Percentiles rank a stretch among this genome's conserved stretches.
Conservation (phyloP, 2,888 invertebrate genomes). For the Lysandra bellargus region DNA sequence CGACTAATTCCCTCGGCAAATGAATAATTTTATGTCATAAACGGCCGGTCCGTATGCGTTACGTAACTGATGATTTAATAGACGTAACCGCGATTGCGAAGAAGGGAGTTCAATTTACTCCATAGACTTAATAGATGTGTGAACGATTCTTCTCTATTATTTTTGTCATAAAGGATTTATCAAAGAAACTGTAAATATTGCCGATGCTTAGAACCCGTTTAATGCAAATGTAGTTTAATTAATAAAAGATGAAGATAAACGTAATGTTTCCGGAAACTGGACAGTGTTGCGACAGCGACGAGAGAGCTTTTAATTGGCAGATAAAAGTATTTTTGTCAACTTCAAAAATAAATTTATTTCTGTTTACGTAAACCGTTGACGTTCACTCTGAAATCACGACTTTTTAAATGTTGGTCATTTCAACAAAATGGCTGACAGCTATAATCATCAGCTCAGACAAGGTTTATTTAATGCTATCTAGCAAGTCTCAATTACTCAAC, state of each 20-base stretch:
- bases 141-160: not conserved
- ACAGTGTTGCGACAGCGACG: conserved; percentile 19
- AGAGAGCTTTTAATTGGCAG: conserved; percentile 25
- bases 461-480: not conserved
- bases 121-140: not conserved
- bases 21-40: conserved; percentile 70
- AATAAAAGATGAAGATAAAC: conserved; percentile 1
- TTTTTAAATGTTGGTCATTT: not conserved
- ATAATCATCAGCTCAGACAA: not conserved
- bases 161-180: not conserved
- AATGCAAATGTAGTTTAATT: not conserved
- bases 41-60: conserved; percentile 58
- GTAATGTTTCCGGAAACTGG: conserved; percentile 16
- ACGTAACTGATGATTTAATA: conserved; percentile 49
- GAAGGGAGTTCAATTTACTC: conserved; percentile 51
- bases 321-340: conserved; percentile 18
- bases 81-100: conserved; percentile 52
- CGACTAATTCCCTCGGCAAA: conserved; percentile 65
- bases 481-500: too few relatives aligned
- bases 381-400: not conserved
- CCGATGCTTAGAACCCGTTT: not conserved
- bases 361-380: conserved; percentile 15
- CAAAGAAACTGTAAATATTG: not conserved
- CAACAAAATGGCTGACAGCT: not conserved
- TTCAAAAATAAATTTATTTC: conserved; percentile 5